Percentiles rank a stretch among this genome's conserved stretches.
phyloP scores from a whole-genome alignment of 2,113 vertebrate genomes.

The Hucho hucho region DNA sequence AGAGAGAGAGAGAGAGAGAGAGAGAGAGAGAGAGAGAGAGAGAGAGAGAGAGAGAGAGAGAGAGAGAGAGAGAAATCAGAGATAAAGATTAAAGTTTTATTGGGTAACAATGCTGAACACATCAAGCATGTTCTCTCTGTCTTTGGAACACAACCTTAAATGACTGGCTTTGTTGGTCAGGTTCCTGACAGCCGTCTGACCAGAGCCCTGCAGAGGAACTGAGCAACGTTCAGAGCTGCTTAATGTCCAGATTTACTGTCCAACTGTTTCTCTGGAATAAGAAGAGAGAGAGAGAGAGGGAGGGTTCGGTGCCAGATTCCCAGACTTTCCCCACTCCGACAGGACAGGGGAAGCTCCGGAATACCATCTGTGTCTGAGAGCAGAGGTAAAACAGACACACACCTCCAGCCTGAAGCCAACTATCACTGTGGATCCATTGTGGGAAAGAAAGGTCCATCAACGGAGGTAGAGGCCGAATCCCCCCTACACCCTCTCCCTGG shows the following conservation, averaged over 20 bases:
- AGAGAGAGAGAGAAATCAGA: not conserved
- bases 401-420: no score
- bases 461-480: no score
- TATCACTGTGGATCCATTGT: no score
- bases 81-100: not conserved
- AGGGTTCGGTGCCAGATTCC: no score
- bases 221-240: not conserved
- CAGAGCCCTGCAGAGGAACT: not conserved
- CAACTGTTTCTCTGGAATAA: not conserved
- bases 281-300: not conserved
- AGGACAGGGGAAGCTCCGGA: no score
- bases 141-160: not conserved
- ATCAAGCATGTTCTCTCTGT: not conserved
- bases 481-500: no score
- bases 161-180: not conserved
- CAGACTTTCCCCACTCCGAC: no score
- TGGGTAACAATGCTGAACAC: not conserved
- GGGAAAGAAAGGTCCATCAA: no score
- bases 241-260: not conserved
- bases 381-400: no score
- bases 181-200: not conserved
- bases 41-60: not conserved
- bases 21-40: no score
- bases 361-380: no score
- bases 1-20: no score